These are phyloP conservation scores for Drosophila repleta DNA, from an alignment of 1,140 invertebrate species.

Conservation along the genomic window DNA sequence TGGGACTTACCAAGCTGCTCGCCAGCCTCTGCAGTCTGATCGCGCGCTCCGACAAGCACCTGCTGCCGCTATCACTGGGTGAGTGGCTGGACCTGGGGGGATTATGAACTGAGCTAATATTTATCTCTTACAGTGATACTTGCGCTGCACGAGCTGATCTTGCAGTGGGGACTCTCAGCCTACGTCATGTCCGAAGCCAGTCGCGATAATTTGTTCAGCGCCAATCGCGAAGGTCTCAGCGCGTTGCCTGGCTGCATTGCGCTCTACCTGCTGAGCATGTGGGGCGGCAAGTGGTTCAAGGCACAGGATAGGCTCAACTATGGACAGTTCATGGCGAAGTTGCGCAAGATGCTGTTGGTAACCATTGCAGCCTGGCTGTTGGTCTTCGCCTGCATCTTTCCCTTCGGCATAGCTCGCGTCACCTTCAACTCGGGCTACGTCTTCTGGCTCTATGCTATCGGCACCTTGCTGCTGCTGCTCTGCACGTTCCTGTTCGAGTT, in stretches of 20 bases:
- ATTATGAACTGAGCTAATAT: not conserved
- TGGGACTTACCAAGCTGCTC: constrained; percentile 92
- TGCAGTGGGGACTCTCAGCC: constrained; percentile 87
- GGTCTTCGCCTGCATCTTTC: constrained; percentile 5
- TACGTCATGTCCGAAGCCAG: constrained; percentile 88
- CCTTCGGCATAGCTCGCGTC: constrained; percentile 55
- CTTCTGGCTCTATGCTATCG: constrained; percentile 38
- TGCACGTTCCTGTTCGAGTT: constrained; percentile 56
- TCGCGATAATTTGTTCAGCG: constrained; percentile 88
- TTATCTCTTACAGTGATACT: constrained; percentile 83
- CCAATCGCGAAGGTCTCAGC: constrained; percentile 95
- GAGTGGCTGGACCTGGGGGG: constrained; percentile 81
- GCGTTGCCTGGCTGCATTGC: constrained; percentile 93
- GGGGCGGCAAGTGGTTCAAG: constrained; percentile 84
- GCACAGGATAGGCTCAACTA: constrained; percentile 28
- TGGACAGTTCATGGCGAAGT: constrained; percentile 25
- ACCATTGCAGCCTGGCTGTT: constrained; percentile 39
- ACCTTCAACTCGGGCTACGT: constrained; percentile 64
- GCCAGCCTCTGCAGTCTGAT: constrained; percentile 83
- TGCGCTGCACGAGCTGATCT: constrained; percentile 88
- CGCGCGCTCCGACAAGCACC: constrained; percentile 26
- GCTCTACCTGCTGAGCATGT: constrained; percentile 91
- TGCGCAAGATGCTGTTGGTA: constrained; percentile 25
- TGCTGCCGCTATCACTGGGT: constrained; percentile 56
- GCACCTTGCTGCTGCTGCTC: constrained; percentile 33